Evolutionary conservation across 1,140 invertebrate species (phyloP).

Genomic region (Dreissena rostriformis): DNA sequence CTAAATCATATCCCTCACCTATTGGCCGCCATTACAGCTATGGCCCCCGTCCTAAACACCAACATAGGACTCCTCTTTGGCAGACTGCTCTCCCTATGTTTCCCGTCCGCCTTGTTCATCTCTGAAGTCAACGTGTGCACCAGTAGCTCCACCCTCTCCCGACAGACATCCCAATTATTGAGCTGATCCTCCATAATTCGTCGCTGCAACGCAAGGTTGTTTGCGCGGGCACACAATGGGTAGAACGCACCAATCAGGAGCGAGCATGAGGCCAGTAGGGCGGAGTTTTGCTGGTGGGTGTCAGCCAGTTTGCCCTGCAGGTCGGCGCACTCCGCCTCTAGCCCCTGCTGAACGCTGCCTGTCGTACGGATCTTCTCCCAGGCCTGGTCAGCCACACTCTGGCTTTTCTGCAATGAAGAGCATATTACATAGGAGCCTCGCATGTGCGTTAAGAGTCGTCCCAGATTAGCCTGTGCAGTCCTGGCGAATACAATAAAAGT

Average conservation of each 20-base stretch:
- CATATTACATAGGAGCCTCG: neutral
- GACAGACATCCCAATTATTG: conserved; percentile 70
- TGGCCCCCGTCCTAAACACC: conserved; percentile 72
- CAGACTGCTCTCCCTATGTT: conserved; percentile 51
- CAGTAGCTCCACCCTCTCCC: conserved; percentile 71
- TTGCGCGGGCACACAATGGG: conserved; percentile 72
- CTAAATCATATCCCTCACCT: neutral
- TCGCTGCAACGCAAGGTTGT: conserved; percentile 68
- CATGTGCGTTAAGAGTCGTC: too few species aligned
- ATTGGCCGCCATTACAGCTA: conserved; percentile 77
- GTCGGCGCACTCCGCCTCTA: conserved; percentile 74
- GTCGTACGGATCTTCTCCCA: conserved; percentile 79
- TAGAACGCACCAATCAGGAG: conserved; percentile 77
- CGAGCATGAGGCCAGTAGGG: conserved; percentile 72
- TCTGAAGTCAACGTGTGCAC: conserved; percentile 70
- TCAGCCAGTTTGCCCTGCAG: conserved; percentile 66
- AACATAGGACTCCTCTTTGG: conserved; percentile 66
- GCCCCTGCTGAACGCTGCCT: conserved; percentile 73
- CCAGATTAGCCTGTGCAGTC: too few species aligned
- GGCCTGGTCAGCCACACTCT: conserved; percentile 77
- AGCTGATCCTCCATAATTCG: conserved; percentile 74
- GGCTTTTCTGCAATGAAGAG: conserved; percentile 73
- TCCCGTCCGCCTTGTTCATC: conserved; percentile 59
- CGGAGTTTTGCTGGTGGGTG: conserved; percentile 65
- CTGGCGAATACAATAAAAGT: too few species aligned